These are phyloP conservation scores for Bambusicola thoracicus DNA, from an alignment of 2,113 vertebrate species.

Conservation along the genomic window DNA sequence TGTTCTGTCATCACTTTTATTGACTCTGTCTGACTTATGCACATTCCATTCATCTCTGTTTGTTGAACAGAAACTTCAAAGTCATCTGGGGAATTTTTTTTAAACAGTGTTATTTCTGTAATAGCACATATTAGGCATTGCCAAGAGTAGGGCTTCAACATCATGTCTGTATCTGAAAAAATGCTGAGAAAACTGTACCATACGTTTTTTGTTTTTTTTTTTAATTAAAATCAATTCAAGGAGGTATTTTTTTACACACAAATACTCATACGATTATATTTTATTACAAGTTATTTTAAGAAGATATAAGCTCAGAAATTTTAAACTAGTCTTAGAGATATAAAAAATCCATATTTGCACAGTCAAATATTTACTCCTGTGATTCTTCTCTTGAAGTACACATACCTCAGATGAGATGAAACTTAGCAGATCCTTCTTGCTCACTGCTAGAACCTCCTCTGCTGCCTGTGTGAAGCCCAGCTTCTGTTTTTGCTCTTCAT, in stretches of 20 bases:
- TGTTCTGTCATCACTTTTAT: neutral
- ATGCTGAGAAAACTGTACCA: neutral
- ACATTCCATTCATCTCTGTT: neutral
- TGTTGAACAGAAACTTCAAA: conserved; percentile 3
- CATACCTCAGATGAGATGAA: neutral
- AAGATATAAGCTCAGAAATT: neutral
- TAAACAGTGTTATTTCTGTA: neutral
- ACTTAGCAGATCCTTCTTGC: neutral
- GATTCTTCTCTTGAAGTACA: neutral
- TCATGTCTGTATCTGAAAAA: neutral
- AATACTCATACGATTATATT: neutral
- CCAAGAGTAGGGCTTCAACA: neutral
- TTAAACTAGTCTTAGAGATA: neutral
- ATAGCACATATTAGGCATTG: neutral
- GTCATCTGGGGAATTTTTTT: neutral
- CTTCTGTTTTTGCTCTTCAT: neutral
- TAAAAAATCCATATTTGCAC: neutral
- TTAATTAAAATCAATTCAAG: neutral
- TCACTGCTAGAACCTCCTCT: neutral
- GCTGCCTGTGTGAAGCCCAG: neutral
- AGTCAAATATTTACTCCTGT: accelerated
- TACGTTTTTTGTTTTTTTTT: neutral
- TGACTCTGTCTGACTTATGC: neutral
- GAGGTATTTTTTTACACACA: neutral
- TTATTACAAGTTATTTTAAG: neutral